phyloP scores from a whole-genome alignment of 2,888 invertebrate genomes.

The Microplitis manilae region DNA sequence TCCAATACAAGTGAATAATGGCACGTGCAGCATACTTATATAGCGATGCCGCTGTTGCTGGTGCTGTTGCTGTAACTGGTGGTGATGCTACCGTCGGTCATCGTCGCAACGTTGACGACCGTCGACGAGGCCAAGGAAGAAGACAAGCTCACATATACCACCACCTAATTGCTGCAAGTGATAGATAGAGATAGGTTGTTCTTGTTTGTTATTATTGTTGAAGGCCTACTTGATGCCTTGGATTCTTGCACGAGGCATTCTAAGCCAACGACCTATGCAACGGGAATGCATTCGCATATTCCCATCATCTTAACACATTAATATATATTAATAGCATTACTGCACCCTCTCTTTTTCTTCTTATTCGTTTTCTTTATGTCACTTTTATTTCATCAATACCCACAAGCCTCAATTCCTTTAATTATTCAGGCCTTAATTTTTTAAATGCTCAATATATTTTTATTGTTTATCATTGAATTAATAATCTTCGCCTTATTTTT shows the following conservation, averaged over 20 bases:
- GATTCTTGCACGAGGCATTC: slow-evolving; percentile 22
- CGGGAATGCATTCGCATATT: slow-evolving; percentile 18
- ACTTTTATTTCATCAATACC: neutral
- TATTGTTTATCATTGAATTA: neutral
- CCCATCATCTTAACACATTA: neutral
- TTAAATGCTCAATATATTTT: neutral
- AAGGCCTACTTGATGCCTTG: slow-evolving; percentile 18
- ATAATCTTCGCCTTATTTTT: slow-evolving; percentile 33
- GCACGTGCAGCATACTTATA: slow-evolving; percentile 31
- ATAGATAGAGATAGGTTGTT: slow-evolving; percentile 37
- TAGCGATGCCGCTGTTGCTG: neutral
- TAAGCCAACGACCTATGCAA: slow-evolving; percentile 41
- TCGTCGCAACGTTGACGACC: slow-evolving; percentile 34
- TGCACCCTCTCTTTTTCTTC: neutral
- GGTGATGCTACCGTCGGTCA: slow-evolving; percentile 20
- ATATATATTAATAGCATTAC: slow-evolving; percentile 16
- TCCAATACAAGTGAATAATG: slow-evolving; percentile 33
- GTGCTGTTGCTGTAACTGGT: neutral
- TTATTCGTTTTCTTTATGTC: neutral
- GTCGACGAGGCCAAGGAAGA: slow-evolving; percentile 38
- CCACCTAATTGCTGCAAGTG: slow-evolving; percentile 44
- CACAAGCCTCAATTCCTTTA: neutral
- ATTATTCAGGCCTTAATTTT: neutral
- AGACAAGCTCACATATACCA: slow-evolving; percentile 7
- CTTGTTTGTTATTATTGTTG: slow-evolving; percentile 19